A percentile compares a stretch with the other conserved stretches of the same genome.
phyloP scores from a whole-genome alignment of 2,797 vertebrate genomes.

The Sebastes reedi region DNA sequence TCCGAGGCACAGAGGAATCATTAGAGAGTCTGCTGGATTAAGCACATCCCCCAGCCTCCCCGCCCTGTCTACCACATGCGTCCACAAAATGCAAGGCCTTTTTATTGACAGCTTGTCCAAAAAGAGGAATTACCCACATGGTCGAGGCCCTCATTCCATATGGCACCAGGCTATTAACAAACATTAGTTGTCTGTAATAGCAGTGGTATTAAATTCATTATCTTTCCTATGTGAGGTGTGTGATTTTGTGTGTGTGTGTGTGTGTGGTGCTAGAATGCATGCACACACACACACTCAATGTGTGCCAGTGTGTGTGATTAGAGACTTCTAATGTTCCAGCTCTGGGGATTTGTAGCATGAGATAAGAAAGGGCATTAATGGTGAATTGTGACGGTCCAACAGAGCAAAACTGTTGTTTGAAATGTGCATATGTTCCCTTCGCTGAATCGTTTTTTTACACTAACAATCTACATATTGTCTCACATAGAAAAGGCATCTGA shows the following conservation, averaged over 20 bases:
- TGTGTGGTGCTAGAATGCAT: slow-evolving; percentile 12
- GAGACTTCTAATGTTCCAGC: slow-evolving; percentile 74
- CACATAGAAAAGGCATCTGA: not conserved
- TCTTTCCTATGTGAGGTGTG: slow-evolving; percentile 67
- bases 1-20: slow-evolving; percentile 60
- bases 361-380: slow-evolving; percentile 75
- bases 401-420: slow-evolving; percentile 68
- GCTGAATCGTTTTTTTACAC: slow-evolving; percentile 7
- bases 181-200: slow-evolving; percentile 78
- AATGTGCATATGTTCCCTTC: slow-evolving; percentile 31
- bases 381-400: slow-evolving; percentile 65
- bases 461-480: slow-evolving; percentile 44
- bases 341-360: slow-evolving; percentile 73
- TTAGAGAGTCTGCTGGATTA: slow-evolving; percentile 76
- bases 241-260: slow-evolving; percentile 31
- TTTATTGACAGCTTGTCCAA: slow-evolving; percentile 79
- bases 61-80: slow-evolving; percentile 17
- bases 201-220: slow-evolving; percentile 76
- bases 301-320: slow-evolving; percentile 69
- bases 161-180: slow-evolving; percentile 75
- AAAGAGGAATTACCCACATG: slow-evolving; percentile 77
- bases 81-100: slow-evolving; percentile 60
- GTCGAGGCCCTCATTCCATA: slow-evolving; percentile 69
- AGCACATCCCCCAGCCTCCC: slow-evolving; percentile 21
- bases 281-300: slow-evolving; percentile 10